Evolutionary conservation across 2,113 vertebrate genomes (phyloP).

Genomic region (Muntiacus muntjak): DNA sequence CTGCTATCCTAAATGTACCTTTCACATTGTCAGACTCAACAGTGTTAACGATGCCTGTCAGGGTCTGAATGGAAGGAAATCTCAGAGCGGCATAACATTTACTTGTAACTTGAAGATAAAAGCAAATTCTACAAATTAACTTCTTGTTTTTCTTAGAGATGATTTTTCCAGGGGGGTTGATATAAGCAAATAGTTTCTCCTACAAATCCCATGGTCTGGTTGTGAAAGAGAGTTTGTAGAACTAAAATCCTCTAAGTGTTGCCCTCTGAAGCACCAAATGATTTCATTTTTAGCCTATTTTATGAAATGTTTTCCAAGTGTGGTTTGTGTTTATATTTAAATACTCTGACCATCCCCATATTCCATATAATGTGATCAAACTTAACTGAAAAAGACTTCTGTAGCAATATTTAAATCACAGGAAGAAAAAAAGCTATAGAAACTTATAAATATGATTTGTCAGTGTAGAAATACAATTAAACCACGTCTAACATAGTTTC

Average conservation of each 20-base stretch:
- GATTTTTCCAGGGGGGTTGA: constrained; percentile 12
- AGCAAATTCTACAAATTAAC: constrained; percentile 28
- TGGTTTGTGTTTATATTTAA: constrained; percentile 54
- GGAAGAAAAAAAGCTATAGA: constrained; percentile 22
- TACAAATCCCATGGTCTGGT: not conserved
- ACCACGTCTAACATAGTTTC: not conserved
- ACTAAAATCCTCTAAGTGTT: not conserved
- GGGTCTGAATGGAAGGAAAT: constrained; percentile 13
- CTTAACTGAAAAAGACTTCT: constrained; percentile 8
- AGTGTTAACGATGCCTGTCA: not conserved
- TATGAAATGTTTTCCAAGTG: constrained; percentile 33
- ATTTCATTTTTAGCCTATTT: constrained; percentile 22
- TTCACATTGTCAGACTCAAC: not conserved
- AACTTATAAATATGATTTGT: constrained; percentile 41
- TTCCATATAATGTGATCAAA: constrained; percentile 30
- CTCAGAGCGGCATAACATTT: not conserved
- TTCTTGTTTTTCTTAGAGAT: constrained; percentile 12
- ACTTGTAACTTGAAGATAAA: constrained; percentile 12
- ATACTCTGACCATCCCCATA: not conserved
- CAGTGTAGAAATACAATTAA: constrained; percentile 39
- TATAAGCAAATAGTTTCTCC: not conserved
- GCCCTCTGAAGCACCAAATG: not conserved
- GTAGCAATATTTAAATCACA: constrained; percentile 51
- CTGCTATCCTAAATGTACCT: not conserved
- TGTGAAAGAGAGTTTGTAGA: not conserved